Conservation (phyloP, 1,140 invertebrate species). For the Portunus trituberculatus region DNA sequence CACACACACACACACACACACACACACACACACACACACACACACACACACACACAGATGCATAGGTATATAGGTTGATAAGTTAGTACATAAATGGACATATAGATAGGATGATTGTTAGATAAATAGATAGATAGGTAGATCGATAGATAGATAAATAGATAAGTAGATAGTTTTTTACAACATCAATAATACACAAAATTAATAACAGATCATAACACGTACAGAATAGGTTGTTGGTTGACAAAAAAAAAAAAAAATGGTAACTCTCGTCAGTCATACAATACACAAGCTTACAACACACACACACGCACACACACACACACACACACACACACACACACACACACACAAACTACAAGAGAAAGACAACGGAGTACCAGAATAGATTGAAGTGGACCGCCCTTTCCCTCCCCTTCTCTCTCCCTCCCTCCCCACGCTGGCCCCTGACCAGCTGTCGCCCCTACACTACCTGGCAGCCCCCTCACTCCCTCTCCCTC, state of each 20-base stretch:
- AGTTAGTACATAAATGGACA: not conserved
- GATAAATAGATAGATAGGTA: not conserved
- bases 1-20: slow-evolving; percentile 40
- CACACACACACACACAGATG: slow-evolving; percentile 16
- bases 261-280: not conserved
- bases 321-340: slow-evolving; percentile 12
- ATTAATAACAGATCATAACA: no score
- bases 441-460: slow-evolving; percentile 25
- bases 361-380: not conserved
- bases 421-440: not conserved
- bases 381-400: not conserved
- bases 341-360: not conserved
- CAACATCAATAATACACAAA: not conserved
- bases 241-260: not conserved
- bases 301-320: slow-evolving; percentile 3
- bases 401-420: not conserved
- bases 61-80: not conserved
- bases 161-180: not conserved
- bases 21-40: slow-evolving; percentile 39
- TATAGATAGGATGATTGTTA: not conserved
- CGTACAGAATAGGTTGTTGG: not conserved
- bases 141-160: not conserved
- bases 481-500: not conserved
- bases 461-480: slow-evolving; percentile 10
- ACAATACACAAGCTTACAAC: not conserved